phyloP scores from a whole-genome alignment of 2,113 vertebrate species.

The Eptesicus fuscus region DNA sequence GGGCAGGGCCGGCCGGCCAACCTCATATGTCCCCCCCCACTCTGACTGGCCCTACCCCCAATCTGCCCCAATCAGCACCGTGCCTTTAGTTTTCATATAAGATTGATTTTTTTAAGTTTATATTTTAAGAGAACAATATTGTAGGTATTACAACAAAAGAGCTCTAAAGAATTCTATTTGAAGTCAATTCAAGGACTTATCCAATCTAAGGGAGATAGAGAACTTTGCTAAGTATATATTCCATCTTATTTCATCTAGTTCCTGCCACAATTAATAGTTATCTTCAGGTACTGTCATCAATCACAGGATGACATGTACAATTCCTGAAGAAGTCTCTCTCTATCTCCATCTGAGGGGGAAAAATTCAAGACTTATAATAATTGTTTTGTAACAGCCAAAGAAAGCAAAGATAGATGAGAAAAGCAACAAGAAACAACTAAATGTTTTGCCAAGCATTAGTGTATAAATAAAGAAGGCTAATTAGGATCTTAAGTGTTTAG shows the following conservation, averaged over 20 bases:
- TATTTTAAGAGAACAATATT: background rate
- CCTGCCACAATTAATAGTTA: constrained; percentile 5
- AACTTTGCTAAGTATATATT: background rate
- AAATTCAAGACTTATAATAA: background rate
- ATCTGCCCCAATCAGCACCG: too few species aligned
- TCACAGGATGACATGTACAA: background rate
- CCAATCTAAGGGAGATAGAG: background rate
- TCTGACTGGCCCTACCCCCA: too few species aligned
- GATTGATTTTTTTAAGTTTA: background rate
- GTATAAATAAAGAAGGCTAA: background rate
- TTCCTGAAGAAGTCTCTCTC: background rate
- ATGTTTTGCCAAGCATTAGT: constrained; percentile 10
- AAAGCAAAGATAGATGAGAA: background rate
- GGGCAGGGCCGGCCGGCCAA: too few species aligned
- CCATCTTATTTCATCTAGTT: background rate
- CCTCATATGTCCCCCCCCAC: too few species aligned
- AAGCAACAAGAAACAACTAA: constrained; percentile 1
- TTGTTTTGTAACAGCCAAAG: background rate
- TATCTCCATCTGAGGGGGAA: background rate
- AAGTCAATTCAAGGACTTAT: constrained; percentile 1
- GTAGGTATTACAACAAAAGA: constrained; percentile 37
- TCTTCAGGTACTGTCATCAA: background rate
- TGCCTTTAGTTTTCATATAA: background rate
- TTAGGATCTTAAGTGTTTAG: background rate
- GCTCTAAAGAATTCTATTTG: background rate